Conservation (phyloP, 2,888 invertebrate genomes). For the Hoplodrina ambigua region DNA sequence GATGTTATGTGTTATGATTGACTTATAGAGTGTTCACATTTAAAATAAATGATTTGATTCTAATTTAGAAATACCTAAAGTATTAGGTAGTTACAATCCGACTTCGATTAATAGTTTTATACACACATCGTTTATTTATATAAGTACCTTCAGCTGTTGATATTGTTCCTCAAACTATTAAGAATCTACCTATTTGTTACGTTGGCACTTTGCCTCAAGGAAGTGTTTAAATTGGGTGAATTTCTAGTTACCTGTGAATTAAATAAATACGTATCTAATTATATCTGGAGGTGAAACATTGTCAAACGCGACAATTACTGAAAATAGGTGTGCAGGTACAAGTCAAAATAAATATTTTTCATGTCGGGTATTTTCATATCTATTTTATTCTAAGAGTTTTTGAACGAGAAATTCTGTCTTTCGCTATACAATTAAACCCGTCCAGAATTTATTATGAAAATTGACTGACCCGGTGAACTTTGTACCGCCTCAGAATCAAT, state of each 20-base stretch:
- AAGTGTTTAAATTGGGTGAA: conserved; percentile 54
- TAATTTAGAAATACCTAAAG: too few relatives aligned
- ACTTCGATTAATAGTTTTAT: background rate
- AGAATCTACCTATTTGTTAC: conserved; percentile 27
- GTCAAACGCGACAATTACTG: conserved; percentile 16
- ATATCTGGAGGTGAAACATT: conserved; percentile 51
- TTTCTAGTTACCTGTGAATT: conserved; percentile 52
- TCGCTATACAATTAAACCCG: background rate
- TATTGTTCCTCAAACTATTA: conserved; percentile 8
- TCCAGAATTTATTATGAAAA: conserved; percentile 8
- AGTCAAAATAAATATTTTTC: conserved; percentile 21
- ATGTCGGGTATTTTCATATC: background rate
- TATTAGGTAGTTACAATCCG: too few relatives aligned
- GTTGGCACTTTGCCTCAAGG: conserved; percentile 58
- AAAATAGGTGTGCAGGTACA: conserved; percentile 4
- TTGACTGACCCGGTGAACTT: background rate
- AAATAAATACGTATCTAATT: conserved; percentile 49
- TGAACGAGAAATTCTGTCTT: background rate
- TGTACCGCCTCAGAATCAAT: too few relatives aligned
- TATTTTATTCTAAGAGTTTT: background rate
- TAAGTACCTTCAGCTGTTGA: conserved; percentile 10
- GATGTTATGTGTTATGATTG: too few relatives aligned
- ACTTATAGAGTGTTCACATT: too few relatives aligned
- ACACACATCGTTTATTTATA: background rate
- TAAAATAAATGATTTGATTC: too few relatives aligned